Evolutionary conservation across 1,140 invertebrate genomes (phyloP).

Genomic region (Potamilus streckersoni): DNA sequence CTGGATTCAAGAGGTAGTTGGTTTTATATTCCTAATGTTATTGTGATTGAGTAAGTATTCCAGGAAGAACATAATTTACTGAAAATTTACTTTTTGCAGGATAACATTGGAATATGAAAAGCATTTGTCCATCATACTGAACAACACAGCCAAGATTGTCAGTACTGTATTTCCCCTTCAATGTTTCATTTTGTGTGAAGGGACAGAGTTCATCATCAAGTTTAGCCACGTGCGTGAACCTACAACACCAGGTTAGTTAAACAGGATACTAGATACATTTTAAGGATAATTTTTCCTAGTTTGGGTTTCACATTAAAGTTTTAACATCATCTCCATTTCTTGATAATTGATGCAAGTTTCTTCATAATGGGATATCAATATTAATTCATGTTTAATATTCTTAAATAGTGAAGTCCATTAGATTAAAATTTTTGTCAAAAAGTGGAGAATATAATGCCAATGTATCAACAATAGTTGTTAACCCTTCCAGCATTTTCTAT

Average conservation of each 20-base stretch:
- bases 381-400: too few relatives aligned
- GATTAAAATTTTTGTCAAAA: too few relatives aligned
- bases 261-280: background rate
- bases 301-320: background rate
- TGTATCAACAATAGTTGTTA: too few relatives aligned
- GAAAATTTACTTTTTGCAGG: conserved; percentile 31
- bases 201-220: conserved; percentile 42
- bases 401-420: too few relatives aligned
- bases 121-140: conserved; percentile 44
- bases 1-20: too few relatives aligned
- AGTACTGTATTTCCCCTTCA: conserved; percentile 57
- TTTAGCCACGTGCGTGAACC: conserved; percentile 54
- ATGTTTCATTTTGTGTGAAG: conserved; percentile 54
- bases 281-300: background rate
- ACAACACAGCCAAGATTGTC: conserved; percentile 48
- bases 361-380: too few relatives aligned
- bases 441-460: too few relatives aligned
- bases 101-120: conserved; percentile 52
- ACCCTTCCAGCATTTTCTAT: too few relatives aligned
- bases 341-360: background rate
- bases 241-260: conserved; percentile 39
- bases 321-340: background rate
- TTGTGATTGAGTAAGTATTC: too few relatives aligned
- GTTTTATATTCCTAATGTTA: too few relatives aligned
- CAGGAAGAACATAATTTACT: too few relatives aligned